Evolutionary conservation across 2,113 vertebrate species (phyloP).

Genomic region (Oreochromis spilurus): DNA sequence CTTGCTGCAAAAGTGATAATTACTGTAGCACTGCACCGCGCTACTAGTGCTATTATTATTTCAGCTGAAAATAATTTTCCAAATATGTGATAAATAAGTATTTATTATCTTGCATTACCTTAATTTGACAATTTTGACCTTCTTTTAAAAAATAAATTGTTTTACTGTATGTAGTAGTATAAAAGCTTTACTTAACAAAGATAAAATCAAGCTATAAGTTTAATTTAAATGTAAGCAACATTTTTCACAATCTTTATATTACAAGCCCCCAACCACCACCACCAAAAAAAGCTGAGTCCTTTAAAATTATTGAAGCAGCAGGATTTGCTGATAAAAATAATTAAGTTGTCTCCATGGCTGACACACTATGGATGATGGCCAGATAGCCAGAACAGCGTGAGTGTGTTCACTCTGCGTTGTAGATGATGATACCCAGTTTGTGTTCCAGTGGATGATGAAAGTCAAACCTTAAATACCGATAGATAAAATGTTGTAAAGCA

Average conservation of each 20-base stretch:
- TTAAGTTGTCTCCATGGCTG: conserved; percentile 5
- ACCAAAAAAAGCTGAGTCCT: not conserved
- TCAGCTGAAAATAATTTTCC: not conserved
- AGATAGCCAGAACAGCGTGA: not conserved
- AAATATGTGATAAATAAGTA: not conserved
- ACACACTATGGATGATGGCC: not conserved
- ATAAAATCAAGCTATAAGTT: not conserved
- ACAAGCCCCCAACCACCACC: not conserved
- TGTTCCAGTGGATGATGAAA: not conserved
- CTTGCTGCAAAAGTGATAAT: not conserved
- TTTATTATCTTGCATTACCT: not conserved
- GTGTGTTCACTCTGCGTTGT: not conserved
- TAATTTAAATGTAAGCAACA: not conserved
- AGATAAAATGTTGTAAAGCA: not conserved
- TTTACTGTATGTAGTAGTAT: not conserved
- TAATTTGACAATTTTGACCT: not conserved
- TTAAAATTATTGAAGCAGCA: not conserved
- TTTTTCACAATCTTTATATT: not conserved
- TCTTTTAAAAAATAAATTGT: not conserved
- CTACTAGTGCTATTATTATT: not conserved
- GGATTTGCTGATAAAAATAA: conserved; percentile 3
- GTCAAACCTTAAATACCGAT: not conserved
- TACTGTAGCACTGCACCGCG: not conserved
- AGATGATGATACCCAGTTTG: not conserved
- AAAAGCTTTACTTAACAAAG: not conserved